These are phyloP conservation scores for Drosophila pseudoobscura DNA, from an alignment of 1,140 invertebrate genomes.

Conservation along the genomic window DNA sequence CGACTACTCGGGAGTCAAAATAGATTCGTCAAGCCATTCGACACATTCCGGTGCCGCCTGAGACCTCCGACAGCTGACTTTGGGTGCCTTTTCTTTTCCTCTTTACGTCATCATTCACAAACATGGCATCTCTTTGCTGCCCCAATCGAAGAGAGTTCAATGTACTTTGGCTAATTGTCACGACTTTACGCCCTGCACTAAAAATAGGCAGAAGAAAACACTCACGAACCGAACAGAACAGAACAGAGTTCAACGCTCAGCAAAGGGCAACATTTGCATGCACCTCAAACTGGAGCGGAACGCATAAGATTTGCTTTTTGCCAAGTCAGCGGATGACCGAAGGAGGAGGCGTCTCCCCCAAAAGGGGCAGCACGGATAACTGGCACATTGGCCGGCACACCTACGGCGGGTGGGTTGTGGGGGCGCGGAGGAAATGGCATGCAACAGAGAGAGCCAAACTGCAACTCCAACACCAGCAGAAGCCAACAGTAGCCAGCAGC, in stretches of 20 bases:
- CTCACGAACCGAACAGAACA: neutral
- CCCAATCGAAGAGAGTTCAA: slow-evolving; percentile 66
- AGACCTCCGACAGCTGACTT: slow-evolving; percentile 60
- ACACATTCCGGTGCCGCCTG: slow-evolving; percentile 42
- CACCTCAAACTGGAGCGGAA: slow-evolving; percentile 5
- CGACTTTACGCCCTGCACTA: slow-evolving; percentile 34
- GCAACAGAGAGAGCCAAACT: slow-evolving; percentile 46
- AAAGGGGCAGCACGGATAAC: slow-evolving; percentile 19
- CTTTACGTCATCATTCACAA: slow-evolving; percentile 49
- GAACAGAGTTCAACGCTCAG: slow-evolving; percentile 47
- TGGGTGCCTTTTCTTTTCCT: slow-evolving; percentile 3
- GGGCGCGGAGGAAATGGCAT: slow-evolving; percentile 25
- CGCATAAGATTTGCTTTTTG: slow-evolving; percentile 54
- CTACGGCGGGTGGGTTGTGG: neutral
- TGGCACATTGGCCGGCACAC: slow-evolving; percentile 59
- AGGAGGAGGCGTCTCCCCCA: neutral
- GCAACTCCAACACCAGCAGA: no score
- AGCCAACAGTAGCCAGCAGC: slow-evolving; percentile 7
- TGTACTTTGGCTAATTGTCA: slow-evolving; percentile 70
- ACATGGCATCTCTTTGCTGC: slow-evolving; percentile 28
- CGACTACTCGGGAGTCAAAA: slow-evolving; percentile 37
- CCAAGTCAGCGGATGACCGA: slow-evolving; percentile 40
- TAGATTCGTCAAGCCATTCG: slow-evolving; percentile 65
- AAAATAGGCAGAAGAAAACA: slow-evolving; percentile 48
- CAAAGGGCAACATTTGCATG: slow-evolving; percentile 49